These are phyloP conservation scores for Chiroxiphia lanceolata DNA, from an alignment of 2,797 vertebrate genomes.

Conservation along the genomic window DNA sequence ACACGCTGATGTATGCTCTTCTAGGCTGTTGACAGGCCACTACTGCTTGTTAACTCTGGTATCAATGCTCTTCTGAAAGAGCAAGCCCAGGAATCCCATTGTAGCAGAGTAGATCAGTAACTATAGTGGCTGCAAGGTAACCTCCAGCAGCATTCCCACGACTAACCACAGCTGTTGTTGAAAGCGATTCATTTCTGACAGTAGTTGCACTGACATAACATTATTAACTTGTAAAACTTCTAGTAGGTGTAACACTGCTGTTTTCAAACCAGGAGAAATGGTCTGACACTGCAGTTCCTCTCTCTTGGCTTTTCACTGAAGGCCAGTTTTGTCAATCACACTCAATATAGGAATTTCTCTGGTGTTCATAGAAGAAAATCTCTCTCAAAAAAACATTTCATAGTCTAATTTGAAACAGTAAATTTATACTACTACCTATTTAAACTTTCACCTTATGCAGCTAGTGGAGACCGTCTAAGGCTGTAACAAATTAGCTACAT, in stretches of 20 bases:
- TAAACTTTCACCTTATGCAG: not conserved
- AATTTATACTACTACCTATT: not conserved
- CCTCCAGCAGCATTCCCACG: not conserved
- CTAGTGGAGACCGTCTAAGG: not conserved
- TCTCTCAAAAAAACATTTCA: not conserved
- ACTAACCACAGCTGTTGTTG: not conserved
- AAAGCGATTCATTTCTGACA: not conserved
- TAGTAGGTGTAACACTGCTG: not conserved
- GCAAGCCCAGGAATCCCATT: constrained; percentile 5
- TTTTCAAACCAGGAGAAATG: not conserved
- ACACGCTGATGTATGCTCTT: not conserved
- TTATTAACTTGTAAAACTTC: not conserved
- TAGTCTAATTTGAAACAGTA: not conserved
- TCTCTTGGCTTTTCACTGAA: not conserved
- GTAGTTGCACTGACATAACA: not conserved
- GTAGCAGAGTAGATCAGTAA: constrained; percentile 29
- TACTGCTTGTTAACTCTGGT: not conserved
- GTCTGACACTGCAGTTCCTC: not conserved
- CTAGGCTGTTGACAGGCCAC: not conserved
- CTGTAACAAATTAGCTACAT: not conserved
- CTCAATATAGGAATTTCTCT: not conserved
- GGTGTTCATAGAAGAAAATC: not conserved
- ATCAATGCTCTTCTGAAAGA: not conserved
- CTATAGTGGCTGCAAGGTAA: not conserved
- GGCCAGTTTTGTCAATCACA: not conserved